Evolutionary conservation across 2,797 vertebrate species (phyloP).

Genomic region (Setipinna tenuifilis): DNA sequence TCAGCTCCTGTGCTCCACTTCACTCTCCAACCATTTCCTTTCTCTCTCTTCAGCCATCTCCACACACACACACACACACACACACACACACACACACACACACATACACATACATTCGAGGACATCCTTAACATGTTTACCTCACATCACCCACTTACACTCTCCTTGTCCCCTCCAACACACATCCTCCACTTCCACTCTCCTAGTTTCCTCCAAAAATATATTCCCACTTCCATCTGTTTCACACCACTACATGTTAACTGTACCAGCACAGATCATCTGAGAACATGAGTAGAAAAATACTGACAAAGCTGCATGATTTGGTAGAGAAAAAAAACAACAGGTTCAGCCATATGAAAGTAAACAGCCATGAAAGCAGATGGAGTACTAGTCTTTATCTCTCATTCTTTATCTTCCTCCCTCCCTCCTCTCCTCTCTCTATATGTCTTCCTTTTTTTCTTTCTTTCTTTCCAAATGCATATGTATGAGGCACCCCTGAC

Average conservation of each 20-base stretch:
- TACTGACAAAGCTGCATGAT: constrained; percentile 17
- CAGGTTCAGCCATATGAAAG: constrained; percentile 25
- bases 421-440: not conserved
- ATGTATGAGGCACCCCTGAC: constrained; percentile 10
- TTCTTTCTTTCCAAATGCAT: not conserved
- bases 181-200: not conserved
- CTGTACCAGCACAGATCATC: constrained; percentile 12
- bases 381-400: constrained; percentile 23
- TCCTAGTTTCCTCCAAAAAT: not conserved
- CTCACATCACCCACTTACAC: not conserved
- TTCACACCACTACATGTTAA: not conserved
- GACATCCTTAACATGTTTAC: constrained; percentile 1
- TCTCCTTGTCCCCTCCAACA: not conserved
- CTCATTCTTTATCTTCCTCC: not conserved
- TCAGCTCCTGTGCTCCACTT: constrained; percentile 42
- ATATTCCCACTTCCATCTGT: not conserved
- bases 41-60: constrained; percentile 38
- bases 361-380: constrained; percentile 17
- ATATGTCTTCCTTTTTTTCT: not conserved
- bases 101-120: constrained; percentile 2
- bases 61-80: constrained; percentile 15
- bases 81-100: constrained; percentile 1
- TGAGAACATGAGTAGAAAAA: not conserved
- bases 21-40: constrained; percentile 33
- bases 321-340: not conserved